phyloP scores from a whole-genome alignment of 1,140 invertebrate genomes.

The Eriosoma lanigerum region DNA sequence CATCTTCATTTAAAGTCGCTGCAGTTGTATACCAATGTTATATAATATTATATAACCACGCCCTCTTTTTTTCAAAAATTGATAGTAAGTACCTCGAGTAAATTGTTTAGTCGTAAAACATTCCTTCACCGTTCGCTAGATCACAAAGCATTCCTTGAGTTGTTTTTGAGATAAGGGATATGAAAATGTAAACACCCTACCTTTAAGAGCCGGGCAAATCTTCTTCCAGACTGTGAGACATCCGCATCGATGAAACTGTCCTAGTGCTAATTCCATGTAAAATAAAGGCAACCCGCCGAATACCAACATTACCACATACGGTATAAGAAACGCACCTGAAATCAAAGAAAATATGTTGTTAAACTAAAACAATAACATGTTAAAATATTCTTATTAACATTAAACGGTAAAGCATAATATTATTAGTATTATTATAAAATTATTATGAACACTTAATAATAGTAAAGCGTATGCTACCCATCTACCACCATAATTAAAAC shows the following conservation, averaged over 20 bases:
- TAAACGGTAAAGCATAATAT: neutral
- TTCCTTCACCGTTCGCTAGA: neutral
- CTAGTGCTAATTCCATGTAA: constrained; percentile 91
- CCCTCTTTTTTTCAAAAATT: no score
- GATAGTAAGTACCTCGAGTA: neutral
- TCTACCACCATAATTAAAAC: no score
- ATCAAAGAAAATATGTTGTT: constrained; percentile 39
- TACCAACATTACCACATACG: constrained; percentile 87
- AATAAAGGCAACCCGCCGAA: constrained; percentile 91
- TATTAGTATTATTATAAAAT: neutral
- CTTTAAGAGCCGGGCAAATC: constrained; percentile 95
- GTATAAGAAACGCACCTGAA: constrained; percentile 89
- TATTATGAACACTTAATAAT: neutral
- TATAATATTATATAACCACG: no score
- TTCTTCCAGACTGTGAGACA: constrained; percentile 92
- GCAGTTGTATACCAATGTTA: no score
- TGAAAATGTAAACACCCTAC: constrained; percentile 62
- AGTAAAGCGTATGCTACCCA: no score
- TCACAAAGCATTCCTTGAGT: constrained; percentile 27
- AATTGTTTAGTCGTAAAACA: constrained; percentile 18
- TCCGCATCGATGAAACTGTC: constrained; percentile 88
- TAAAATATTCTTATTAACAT: neutral
- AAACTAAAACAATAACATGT: neutral
- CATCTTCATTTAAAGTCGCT: no score
- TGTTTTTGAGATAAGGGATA: neutral